Conservation (phyloP, 2,113 vertebrate species). For the Plecturocebus donacophilus region DNA sequence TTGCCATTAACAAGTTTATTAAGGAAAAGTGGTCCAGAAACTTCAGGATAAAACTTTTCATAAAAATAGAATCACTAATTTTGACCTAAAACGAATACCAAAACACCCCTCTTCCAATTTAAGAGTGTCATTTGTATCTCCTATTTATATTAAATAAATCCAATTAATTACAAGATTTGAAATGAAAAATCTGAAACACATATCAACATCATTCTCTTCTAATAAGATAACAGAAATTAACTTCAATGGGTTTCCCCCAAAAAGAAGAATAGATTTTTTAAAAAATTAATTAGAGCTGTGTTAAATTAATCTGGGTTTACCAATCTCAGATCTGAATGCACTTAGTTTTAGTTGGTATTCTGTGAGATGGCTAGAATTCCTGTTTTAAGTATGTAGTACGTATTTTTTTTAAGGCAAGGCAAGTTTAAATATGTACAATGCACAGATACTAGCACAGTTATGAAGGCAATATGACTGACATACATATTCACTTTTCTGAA, state of each 20-base stretch:
- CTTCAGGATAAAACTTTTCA: no score
- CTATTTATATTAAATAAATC: no score
- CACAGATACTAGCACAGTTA: slow-evolving; percentile 31
- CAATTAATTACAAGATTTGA: no score
- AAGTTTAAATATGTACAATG: slow-evolving; percentile 50
- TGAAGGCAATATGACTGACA: slow-evolving; percentile 28
- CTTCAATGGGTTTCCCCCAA: not conserved
- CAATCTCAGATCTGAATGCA: slow-evolving; percentile 4
- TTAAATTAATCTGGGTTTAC: slow-evolving; percentile 40
- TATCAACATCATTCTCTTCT: not conserved
- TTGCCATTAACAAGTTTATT: no score
- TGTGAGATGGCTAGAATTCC: slow-evolving; percentile 67
- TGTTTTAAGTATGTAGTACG: slow-evolving; percentile 30
- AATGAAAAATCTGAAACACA: no score
- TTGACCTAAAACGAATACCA: no score
- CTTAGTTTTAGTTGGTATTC: slow-evolving; percentile 48
- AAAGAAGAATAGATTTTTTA: not conserved
- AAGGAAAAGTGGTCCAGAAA: no score
- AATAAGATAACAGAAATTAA: slow-evolving; percentile 27
- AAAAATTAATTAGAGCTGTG: not conserved
- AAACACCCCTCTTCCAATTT: no score
- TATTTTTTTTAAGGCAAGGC: slow-evolving; percentile 68
- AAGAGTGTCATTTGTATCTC: no score
- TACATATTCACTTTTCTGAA: slow-evolving; percentile 35
- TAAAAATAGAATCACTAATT: no score